phyloP scores from a whole-genome alignment of 2,113 vertebrate genomes.

The Maccullochella peelii region DNA sequence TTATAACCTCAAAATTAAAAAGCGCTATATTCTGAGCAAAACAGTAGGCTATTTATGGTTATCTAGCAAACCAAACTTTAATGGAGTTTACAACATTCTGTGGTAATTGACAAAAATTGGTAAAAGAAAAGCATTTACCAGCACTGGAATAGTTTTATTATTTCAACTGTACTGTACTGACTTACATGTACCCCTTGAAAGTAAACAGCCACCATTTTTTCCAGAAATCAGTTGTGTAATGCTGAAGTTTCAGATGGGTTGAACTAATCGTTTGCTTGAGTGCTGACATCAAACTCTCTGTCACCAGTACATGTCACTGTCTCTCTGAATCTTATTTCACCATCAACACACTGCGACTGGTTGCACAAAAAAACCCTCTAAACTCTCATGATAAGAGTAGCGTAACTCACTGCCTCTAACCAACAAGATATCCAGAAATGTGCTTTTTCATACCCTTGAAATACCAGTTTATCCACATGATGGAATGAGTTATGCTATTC shows the following conservation, averaged over 20 bases:
- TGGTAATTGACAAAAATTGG: neutral
- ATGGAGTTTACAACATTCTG: constrained; percentile 30
- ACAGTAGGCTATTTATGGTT: neutral
- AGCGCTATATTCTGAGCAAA: constrained; percentile 14
- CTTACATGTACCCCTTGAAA: constrained; percentile 20
- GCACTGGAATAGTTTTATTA: constrained; percentile 30
- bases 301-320: constrained; percentile 9
- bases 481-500: constrained; percentile 16
- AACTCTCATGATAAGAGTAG: neutral
- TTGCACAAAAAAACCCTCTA: neutral
- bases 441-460: neutral
- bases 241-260: neutral
- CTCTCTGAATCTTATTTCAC: neutral
- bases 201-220: constrained; percentile 30
- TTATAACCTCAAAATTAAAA: neutral
- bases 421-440: neutral
- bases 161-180: constrained; percentile 29
- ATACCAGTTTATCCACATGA: constrained; percentile 37
- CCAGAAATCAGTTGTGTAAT: neutral
- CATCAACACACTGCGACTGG: neutral
- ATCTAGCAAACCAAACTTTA: constrained; percentile 24
- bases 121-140: constrained; percentile 15
- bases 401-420: neutral
- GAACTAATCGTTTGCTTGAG: neutral
- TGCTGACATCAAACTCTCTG: constrained; percentile 4